phyloP scores from a whole-genome alignment of 2,113 vertebrate genomes.

The Struthio camelus region DNA sequence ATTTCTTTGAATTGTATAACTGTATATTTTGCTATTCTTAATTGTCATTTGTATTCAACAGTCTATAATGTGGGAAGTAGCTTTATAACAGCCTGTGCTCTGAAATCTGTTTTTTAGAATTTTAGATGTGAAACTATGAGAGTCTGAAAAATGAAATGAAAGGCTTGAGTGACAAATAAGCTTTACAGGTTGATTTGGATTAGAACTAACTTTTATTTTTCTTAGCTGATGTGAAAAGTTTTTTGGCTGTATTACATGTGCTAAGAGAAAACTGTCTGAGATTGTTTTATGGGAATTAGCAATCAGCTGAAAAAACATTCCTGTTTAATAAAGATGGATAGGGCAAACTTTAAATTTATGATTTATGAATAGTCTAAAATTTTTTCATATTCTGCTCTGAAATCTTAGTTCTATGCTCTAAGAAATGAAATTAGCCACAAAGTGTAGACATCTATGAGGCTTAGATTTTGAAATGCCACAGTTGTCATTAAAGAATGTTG shows the following conservation, averaged over 20 bases:
- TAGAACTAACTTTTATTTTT: not conserved
- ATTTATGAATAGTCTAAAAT: not conserved
- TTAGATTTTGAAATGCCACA: not conserved
- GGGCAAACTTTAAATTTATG: not conserved
- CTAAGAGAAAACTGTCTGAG: not conserved
- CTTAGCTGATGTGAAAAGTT: not conserved
- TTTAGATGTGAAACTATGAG: not conserved
- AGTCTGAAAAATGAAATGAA: not conserved
- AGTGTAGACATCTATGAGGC: not conserved
- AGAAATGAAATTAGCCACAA: not conserved
- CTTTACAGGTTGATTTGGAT: not conserved
- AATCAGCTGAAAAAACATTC: not conserved
- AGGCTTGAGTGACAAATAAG: not conserved
- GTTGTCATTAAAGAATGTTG: not conserved
- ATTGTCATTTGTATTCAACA: not conserved
- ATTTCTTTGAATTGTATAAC: not conserved
- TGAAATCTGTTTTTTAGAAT: too few species aligned
- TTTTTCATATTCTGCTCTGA: not conserved
- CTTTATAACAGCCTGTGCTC: not conserved
- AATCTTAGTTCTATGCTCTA: not conserved
- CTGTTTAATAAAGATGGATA: not conserved
- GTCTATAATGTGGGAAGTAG: not conserved
- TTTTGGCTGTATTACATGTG: not conserved
- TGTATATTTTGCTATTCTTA: not conserved
- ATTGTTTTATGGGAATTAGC: not conserved